These are phyloP conservation scores for Triplophysa rosa DNA, from an alignment of 2,113 vertebrate genomes.

Conservation along the genomic window DNA sequence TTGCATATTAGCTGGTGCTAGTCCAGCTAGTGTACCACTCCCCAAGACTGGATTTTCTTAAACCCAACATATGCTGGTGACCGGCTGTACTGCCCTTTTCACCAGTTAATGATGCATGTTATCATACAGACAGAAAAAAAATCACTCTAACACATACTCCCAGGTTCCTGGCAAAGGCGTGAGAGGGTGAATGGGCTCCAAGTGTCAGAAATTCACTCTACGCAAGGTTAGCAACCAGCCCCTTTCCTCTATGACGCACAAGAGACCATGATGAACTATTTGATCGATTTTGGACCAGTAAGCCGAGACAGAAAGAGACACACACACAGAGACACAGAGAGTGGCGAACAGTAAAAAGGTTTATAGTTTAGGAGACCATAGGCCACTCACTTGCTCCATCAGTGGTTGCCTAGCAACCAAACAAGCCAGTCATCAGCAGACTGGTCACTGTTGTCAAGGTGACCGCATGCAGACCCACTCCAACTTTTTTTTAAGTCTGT, in stretches of 20 bases:
- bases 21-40: too few relatives aligned
- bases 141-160: not conserved
- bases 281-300: not conserved
- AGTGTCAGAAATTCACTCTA: not conserved
- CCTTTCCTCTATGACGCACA: slow-evolving; percentile 30
- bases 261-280: not conserved
- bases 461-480: slow-evolving; percentile 41
- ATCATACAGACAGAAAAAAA: not conserved
- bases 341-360: slow-evolving; percentile 1
- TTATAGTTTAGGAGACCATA: slow-evolving; percentile 28
- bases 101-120: not conserved
- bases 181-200: not conserved
- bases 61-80: not conserved
- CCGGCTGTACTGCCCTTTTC: not conserved
- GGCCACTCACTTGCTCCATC: slow-evolving; percentile 5
- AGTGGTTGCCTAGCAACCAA: slow-evolving; percentile 60
- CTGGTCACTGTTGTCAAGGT: slow-evolving; percentile 64
- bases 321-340: not conserved
- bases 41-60: too few relatives aligned
- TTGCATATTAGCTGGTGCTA: too few relatives aligned
- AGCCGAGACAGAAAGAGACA: not conserved
- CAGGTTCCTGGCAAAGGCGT: not conserved
- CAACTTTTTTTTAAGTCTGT: slow-evolving; percentile 46
- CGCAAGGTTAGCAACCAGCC: not conserved
- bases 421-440: slow-evolving; percentile 5